Base-by-base conservation (phyloP, 2,797 vertebrate genomes). In the Paratrypauchen microcephalus region DNA sequence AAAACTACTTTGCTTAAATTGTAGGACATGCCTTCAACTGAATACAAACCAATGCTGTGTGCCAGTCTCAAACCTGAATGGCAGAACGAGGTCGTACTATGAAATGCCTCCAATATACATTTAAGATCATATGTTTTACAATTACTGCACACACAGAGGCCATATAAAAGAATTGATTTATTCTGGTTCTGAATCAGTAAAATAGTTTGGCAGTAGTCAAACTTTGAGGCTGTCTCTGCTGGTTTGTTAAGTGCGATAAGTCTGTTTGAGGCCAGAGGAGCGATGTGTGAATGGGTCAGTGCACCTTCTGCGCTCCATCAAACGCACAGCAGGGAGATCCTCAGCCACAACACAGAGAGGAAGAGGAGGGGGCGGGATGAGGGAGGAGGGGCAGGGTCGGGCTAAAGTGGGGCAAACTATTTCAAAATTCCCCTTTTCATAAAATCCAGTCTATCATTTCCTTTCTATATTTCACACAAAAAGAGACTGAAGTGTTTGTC, bases 301-400 rank as follows among this genome's bases (percentile, higher is more conserved):
- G 89, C 90, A 90, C 92, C 93, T 90, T 94, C 94, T 93, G 94
- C 93, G 94, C 93, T 96, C 95, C 94, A 95, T 96, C 95, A 96
- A 82, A 76, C 50, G 79, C 94, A 88, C 94, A 94, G 95, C 90
- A 6, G 91, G 95, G 82, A 89, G 89, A 88, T 94, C 87, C 88
- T 79, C 92, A 89, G 91, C 76, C 71, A 66, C 77, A 70, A 74
- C 79, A 79, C 74, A n/a, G 72, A 9, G 32, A 36, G 32, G 32
- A 36, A 69, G 76, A 73, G 69, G 76, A 63, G 77, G 72, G 75
- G 30, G 77, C 55, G 1, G 32, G 32, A 9, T 2, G 7, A 36
- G 32, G 73, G 75, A 80, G 84, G 87, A 83, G 86, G 32, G 32
- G 32, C 7, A 36, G 86, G 79, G 81, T 83, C 83, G 82, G 58